These are phyloP conservation scores for Babylonia areolata DNA, from an alignment of 1,140 invertebrate genomes.

Conservation along the genomic window DNA sequence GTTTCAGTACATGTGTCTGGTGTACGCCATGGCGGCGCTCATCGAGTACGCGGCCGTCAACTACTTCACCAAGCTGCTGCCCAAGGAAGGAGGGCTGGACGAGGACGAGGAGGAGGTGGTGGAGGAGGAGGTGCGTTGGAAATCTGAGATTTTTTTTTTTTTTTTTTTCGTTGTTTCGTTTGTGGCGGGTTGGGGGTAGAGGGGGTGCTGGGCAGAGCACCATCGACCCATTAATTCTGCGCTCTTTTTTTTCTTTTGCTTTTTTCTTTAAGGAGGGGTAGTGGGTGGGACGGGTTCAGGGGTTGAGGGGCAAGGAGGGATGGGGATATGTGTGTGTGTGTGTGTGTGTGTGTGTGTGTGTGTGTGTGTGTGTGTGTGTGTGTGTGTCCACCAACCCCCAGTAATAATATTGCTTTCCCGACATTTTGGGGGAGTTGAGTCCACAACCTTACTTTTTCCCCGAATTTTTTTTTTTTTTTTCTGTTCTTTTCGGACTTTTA, in stretches of 20 bases:
- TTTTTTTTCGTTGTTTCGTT: no score
- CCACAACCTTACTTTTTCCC: no score
- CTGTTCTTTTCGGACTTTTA: no score
- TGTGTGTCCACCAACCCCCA: no score
- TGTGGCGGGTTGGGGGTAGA: background rate
- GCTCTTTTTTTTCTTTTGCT: no score
- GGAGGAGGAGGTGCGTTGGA: background rate
- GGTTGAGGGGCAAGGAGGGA: background rate
- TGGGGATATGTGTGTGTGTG: background rate
- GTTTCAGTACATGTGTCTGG: conserved; percentile 95
- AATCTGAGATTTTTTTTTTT: no score
- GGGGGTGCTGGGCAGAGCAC: background rate
- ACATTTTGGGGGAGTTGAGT: no score
- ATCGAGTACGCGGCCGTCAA: conserved; percentile 96
- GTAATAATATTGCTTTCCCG: no score
- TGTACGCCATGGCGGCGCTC: conserved; percentile 94
- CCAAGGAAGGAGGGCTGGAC: conserved; percentile 53
- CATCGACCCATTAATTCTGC: no score
- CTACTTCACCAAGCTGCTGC: conserved; percentile 88
- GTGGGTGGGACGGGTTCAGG: background rate
- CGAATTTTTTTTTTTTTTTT: no score
- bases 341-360: no score
- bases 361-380: no score
- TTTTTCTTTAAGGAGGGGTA: background rate
- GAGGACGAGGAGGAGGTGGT: conserved; percentile 25